Evolutionary conservation across 2,888 invertebrate genomes (phyloP).

Genomic region (Ceratothoa steindachneri): DNA sequence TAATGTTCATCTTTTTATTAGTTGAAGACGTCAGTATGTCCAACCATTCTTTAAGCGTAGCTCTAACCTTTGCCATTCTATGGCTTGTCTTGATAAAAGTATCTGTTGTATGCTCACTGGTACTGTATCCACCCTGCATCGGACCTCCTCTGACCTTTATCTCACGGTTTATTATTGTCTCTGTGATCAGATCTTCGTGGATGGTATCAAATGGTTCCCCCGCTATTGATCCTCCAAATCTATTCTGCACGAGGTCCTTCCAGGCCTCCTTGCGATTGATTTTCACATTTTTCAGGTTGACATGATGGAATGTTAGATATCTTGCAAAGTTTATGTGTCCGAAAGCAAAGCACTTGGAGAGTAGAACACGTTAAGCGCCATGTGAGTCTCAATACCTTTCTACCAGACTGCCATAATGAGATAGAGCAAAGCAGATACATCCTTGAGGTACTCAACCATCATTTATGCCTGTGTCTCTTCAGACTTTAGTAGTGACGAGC

Average conservation of each 20-base stretch:
- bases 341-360: slow-evolving; percentile 13
- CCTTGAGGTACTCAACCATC: slow-evolving; percentile 8
- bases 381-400: slow-evolving; percentile 8
- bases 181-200: background rate
- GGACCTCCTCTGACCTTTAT: slow-evolving; percentile 15
- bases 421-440: too few relatives aligned
- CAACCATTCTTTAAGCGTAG: background rate
- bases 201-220: slow-evolving; percentile 3
- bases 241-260: slow-evolving; percentile 4
- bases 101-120: background rate
- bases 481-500: too few relatives aligned
- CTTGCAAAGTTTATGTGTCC: slow-evolving; percentile 15
- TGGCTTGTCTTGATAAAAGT: slow-evolving; percentile 3
- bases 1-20: background rate
- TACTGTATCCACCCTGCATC: slow-evolving; percentile 13
- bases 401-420: slow-evolving; percentile 14
- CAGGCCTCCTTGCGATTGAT: background rate
- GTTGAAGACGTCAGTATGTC: background rate
- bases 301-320: slow-evolving; percentile 12
- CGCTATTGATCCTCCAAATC: slow-evolving; percentile 9
- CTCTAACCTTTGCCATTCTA: slow-evolving; percentile 13
- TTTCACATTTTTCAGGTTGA: slow-evolving; percentile 1
- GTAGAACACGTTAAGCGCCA: background rate
- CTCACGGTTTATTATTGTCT: slow-evolving; percentile 14
- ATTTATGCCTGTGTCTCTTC: too few relatives aligned